Percentiles rank a stretch among this genome's conserved stretches.
Conservation (phyloP, 2,113 vertebrate genomes). For the Mirounga angustirostris region DNA sequence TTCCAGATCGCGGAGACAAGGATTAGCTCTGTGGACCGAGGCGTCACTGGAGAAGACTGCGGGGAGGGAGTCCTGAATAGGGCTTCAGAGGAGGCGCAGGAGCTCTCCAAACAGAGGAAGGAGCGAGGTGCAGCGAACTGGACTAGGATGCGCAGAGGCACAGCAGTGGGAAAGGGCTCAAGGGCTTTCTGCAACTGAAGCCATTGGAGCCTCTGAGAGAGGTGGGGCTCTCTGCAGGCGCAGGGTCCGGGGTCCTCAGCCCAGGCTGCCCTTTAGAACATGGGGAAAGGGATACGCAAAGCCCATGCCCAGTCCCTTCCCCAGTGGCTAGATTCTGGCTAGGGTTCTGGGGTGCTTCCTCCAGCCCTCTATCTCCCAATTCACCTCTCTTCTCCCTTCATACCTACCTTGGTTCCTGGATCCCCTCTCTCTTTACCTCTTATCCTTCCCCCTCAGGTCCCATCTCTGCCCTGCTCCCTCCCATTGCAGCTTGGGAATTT, state of each 20-base stretch:
- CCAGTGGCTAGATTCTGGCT: background rate
- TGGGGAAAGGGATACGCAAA: too few relatives aligned
- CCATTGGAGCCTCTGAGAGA: background rate
- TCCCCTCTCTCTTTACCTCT: background rate
- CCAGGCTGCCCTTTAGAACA: background rate
- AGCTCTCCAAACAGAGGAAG: background rate
- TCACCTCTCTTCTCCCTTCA: background rate
- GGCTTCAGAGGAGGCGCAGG: background rate
- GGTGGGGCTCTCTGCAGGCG: background rate
- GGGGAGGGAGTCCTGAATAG: background rate
- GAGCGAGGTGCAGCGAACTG: background rate
- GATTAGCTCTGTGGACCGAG: background rate
- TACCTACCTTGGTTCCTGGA: background rate
- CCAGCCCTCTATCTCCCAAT: background rate
- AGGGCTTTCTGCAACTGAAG: background rate
- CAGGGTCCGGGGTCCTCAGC: background rate
- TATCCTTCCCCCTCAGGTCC: background rate
- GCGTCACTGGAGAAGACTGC: background rate
- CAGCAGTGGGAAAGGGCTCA: background rate
- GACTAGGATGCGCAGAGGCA: too few relatives aligned
- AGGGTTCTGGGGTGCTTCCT: background rate
- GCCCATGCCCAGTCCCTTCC: background rate
- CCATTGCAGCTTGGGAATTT: background rate
- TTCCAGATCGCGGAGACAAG: background rate
- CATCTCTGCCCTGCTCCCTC: background rate